Evolutionary conservation across 2,113 vertebrate genomes (phyloP), one percentile per base, ranked within the genome.

Genomic region (Regulus satrapa): DNA sequence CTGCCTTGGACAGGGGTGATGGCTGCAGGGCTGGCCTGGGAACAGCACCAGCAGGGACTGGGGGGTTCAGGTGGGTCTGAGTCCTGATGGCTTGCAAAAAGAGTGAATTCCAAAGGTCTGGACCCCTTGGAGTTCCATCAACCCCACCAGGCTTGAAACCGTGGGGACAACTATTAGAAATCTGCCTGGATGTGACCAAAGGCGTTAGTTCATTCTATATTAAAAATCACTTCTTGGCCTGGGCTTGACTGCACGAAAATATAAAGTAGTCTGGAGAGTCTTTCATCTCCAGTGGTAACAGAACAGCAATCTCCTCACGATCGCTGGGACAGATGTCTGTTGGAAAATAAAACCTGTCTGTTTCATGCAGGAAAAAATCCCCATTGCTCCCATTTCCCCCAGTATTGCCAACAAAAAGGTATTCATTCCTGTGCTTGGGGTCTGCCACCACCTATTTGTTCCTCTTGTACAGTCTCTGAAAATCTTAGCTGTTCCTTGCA

Each of bases 311-410:
- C 26, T 5, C 34, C 64, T 63, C 59, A 46, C 0, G 0, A 86
- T 19, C 76, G 48, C 81, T 81, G 15, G n/a, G 85, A 29, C 34
- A 32, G 48, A 38, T 51, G n/a, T 48, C 61, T 82, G 40, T 61
- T 76, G 86, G 92, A 45, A 92, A 85, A 78, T 19, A 17, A 85
- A 41, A 78, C n/a, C 48, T 51, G 19, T 66, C 40, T 26, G 45
- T 84, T 71, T 17, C 5, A 4, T 16, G 3, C 62, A 95, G 97
- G 97, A 95, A 96, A 97, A 97, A 88, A 89, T 81, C 58, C 71
- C 77, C 81, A 79, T 88, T 90, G 79, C 40, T 7, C 12, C 48
- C 10, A 0, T 55, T 45, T 95, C 78, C 28, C n/a, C 90, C 93
- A 28, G 0, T n/a, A 20, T 5, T 73, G 62, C 63, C 25, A 36